phyloP scores from a whole-genome alignment of 2,888 invertebrate species.

The Drosophila barbarae region DNA sequence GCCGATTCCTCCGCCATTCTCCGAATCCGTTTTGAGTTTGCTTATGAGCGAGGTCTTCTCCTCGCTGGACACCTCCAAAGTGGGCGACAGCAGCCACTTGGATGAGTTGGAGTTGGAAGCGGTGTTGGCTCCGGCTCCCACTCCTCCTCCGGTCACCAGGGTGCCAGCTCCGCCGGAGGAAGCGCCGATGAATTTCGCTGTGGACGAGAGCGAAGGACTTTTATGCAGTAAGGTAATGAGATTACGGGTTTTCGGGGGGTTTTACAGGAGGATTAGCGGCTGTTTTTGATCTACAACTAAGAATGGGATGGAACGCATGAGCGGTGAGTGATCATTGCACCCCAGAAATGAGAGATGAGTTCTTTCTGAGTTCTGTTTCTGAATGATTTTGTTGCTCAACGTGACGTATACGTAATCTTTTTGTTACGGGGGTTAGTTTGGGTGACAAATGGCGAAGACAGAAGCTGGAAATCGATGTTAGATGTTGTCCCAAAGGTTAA shows the following conservation, averaged over 20 bases:
- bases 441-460: constrained; percentile 25
- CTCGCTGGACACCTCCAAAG: constrained; percentile 78
- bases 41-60: constrained; percentile 78
- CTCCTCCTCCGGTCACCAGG: constrained; percentile 14
- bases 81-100: constrained; percentile 80
- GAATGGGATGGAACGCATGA: constrained; percentile 17
- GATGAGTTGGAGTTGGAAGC: constrained; percentile 76
- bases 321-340: constrained; percentile 19
- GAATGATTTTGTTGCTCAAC: constrained; percentile 19
- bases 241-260: constrained; percentile 44
- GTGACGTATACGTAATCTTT: constrained; percentile 35
- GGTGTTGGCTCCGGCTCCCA: constrained; percentile 17
- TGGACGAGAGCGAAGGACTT: constrained; percentile 78
- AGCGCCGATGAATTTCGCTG: constrained; percentile 68
- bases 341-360: constrained; percentile 18
- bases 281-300: constrained; percentile 41
- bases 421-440: constrained; percentile 13
- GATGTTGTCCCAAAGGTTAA: constrained; percentile 27
- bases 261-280: constrained; percentile 24
- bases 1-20: constrained; percentile 51
- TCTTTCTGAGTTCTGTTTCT: neutral
- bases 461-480: constrained; percentile 29
- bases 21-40: constrained; percentile 74
- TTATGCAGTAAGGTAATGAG: constrained; percentile 80
- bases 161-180: constrained; percentile 53